These are phyloP conservation scores for Cephalophus harveyi DNA, from an alignment of 2,113 vertebrate species.

Conservation along the genomic window DNA sequence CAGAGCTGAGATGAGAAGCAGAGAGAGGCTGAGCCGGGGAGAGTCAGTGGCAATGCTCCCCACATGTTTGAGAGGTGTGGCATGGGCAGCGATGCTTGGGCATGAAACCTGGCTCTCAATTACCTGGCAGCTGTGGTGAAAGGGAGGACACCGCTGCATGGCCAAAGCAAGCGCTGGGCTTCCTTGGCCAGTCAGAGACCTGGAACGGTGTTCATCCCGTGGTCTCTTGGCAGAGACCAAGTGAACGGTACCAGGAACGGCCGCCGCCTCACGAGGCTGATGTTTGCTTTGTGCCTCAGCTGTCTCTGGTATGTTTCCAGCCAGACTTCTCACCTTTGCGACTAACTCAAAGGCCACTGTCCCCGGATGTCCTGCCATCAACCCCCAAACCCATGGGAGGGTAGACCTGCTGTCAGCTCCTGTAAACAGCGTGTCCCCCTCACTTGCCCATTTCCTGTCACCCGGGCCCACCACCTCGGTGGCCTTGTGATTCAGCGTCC, in stretches of 20 bases:
- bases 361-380: neutral
- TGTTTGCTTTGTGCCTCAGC: neutral
- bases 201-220: neutral
- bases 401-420: neutral
- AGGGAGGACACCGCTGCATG: accelerated
- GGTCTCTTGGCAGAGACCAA: neutral
- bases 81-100: accelerated
- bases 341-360: neutral
- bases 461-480: neutral
- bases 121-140: neutral
- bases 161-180: neutral
- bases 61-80: neutral
- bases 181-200: neutral
- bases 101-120: neutral
- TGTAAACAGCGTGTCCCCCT: accelerated
- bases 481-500: neutral
- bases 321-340: neutral
- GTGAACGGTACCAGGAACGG: accelerated
- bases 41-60: accelerated
- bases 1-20: neutral
- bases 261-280: neutral
- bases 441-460: neutral
- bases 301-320: neutral
- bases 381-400: neutral
- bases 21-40: accelerated